Evolutionary conservation across 2,113 vertebrate genomes (phyloP).

Genomic region (Takifugu bimaculatus): DNA sequence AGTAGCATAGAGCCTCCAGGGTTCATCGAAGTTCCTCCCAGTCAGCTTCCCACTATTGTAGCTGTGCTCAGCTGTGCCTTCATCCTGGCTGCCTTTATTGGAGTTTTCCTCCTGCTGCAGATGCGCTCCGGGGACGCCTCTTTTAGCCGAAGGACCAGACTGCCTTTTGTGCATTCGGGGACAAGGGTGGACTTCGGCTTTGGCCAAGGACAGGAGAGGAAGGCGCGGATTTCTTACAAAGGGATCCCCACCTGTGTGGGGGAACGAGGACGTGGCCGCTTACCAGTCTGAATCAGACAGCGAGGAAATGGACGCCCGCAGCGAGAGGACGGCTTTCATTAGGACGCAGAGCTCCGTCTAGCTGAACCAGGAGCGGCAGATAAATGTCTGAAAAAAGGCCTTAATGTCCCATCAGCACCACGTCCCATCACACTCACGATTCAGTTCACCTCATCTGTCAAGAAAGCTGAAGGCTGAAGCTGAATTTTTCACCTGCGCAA

Average conservation of each 20-base stretch:
- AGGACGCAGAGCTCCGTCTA: slow-evolving; percentile 93
- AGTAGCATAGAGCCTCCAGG: slow-evolving; percentile 27
- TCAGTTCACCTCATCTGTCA: not conserved
- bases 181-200: slow-evolving; percentile 58
- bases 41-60: slow-evolving; percentile 76
- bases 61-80: slow-evolving; percentile 88
- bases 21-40: slow-evolving; percentile 42
- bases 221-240: slow-evolving; percentile 84
- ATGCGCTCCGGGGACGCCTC: slow-evolving; percentile 77
- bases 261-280: slow-evolving; percentile 79
- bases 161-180: slow-evolving; percentile 80
- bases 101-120: slow-evolving; percentile 88
- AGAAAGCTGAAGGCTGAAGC: too few species aligned
- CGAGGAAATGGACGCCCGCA: slow-evolving; percentile 82
- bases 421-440: slow-evolving; percentile 4
- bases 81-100: slow-evolving; percentile 81
- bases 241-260: slow-evolving; percentile 95
- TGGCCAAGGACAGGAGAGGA: slow-evolving; percentile 55
- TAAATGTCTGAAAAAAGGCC: slow-evolving; percentile 20
- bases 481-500: too few species aligned
- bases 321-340: slow-evolving; percentile 95
- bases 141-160: slow-evolving; percentile 81
- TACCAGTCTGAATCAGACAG: slow-evolving; percentile 85
- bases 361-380: slow-evolving; percentile 25
- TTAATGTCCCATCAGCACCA: slow-evolving; percentile 29